Percentiles rank a stretch among this genome's conserved stretches.
Evolutionary conservation across 2,113 vertebrate genomes (phyloP).

Genomic region (Uropsilus gracilis): DNA sequence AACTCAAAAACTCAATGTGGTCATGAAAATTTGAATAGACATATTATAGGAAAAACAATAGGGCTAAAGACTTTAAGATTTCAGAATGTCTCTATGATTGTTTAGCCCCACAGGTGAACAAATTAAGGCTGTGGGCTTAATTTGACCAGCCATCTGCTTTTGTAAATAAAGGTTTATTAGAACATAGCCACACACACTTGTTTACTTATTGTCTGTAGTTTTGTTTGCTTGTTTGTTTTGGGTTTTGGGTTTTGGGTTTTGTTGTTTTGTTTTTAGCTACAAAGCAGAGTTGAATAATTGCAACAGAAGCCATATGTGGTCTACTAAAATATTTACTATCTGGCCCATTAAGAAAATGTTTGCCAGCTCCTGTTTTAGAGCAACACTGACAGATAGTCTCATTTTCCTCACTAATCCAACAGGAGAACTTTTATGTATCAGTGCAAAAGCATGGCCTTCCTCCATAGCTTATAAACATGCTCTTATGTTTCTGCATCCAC

Average conservation of each 20-base stretch:
- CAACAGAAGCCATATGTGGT: not conserved
- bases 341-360: not conserved
- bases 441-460: not conserved
- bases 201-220: not conserved
- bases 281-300: not conserved
- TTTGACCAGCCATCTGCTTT: slow-evolving; percentile 16
- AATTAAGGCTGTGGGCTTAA: not conserved
- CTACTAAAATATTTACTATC: not conserved
- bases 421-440: not conserved
- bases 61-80: not conserved
- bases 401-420: not conserved
- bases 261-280: too few species aligned
- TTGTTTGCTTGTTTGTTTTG: too few species aligned
- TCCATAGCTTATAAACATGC: not conserved
- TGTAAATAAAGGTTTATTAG: slow-evolving; percentile 69
- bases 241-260: too few species aligned
- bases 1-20: not conserved
- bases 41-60: slow-evolving; percentile 13
- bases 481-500: not conserved
- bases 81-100: not conserved
- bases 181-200: not conserved
- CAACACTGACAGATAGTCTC: not conserved
- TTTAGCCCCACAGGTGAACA: not conserved
- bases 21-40: not conserved
- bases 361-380: not conserved